These are phyloP conservation scores for Octopus sinensis DNA, from an alignment of 1,140 invertebrate genomes.

Conservation along the genomic window DNA sequence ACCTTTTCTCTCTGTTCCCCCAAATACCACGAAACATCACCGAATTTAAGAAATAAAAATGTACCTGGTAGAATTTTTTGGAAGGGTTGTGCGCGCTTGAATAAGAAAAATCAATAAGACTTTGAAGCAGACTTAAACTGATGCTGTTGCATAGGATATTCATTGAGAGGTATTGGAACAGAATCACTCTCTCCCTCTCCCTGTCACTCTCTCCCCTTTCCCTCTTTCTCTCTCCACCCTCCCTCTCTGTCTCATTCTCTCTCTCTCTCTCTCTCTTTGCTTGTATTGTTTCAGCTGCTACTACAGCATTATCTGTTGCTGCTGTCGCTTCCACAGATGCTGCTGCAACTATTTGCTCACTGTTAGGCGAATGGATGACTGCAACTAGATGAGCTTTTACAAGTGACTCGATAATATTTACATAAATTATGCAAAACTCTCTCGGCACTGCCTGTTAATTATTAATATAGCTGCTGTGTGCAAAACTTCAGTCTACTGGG, in stretches of 20 bases:
- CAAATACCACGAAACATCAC: too few species aligned
- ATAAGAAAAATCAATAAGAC: too few species aligned
- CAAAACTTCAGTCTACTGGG: neutral
- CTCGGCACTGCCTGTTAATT: neutral
- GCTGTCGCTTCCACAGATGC: neutral
- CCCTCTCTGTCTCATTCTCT: neutral
- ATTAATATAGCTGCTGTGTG: neutral
- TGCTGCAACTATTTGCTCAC: neutral
- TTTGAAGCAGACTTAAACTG: too few species aligned
- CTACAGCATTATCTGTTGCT: too few species aligned
- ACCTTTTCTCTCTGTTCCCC: too few species aligned
- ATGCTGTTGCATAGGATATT: too few species aligned
- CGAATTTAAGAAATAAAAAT: too few species aligned
- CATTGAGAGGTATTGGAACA: too few species aligned
- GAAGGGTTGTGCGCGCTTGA: too few species aligned
- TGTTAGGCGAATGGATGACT: neutral
- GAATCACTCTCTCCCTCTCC: constrained; percentile 2
- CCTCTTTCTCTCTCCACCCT: neutral
- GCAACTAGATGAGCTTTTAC: too few species aligned
- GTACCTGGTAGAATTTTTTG: too few species aligned
- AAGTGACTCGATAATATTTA: neutral
- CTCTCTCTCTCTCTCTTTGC: neutral
- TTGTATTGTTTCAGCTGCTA: neutral
- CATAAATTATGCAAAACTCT: constrained; percentile 12
- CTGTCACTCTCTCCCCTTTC: neutral